Conservation (phyloP, 2,797 vertebrate genomes). For the Sebastes trivittatus region DNA sequence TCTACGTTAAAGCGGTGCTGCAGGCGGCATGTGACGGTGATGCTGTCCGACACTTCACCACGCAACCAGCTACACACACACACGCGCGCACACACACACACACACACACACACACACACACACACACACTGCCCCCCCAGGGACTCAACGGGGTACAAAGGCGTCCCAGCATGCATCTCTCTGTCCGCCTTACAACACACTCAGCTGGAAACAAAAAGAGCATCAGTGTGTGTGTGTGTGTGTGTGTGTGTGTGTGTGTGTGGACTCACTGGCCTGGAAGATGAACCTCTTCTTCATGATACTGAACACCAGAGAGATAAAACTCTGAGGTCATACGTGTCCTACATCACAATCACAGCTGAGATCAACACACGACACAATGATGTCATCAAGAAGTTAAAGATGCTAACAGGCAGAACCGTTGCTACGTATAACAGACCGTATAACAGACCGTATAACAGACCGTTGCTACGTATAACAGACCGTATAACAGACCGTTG, state of each 20-base stretch:
- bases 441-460: too few relatives aligned
- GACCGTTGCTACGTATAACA: too few relatives aligned
- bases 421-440: too few relatives aligned
- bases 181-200: conserved; percentile 7
- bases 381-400: too few relatives aligned
- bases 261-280: conserved; percentile 33
- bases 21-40: conserved; percentile 7
- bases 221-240: conserved; percentile 3
- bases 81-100: neutral
- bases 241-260: neutral
- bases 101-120: neutral
- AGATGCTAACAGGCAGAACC: too few relatives aligned
- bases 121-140: neutral
- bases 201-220: conserved; percentile 33
- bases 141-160: conserved; percentile 29
- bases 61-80: too few relatives aligned
- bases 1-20: neutral
- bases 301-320: conserved; percentile 8
- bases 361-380: too few relatives aligned
- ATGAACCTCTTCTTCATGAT: conserved; percentile 11
- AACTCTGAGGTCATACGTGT: neutral
- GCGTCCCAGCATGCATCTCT: conserved; percentile 62
- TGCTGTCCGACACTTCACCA: conserved; percentile 6
- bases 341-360: too few relatives aligned
- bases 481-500: too few relatives aligned